Base-by-base conservation (phyloP, 2,888 invertebrate species). In the Ferdinandea cuprea region DNA sequence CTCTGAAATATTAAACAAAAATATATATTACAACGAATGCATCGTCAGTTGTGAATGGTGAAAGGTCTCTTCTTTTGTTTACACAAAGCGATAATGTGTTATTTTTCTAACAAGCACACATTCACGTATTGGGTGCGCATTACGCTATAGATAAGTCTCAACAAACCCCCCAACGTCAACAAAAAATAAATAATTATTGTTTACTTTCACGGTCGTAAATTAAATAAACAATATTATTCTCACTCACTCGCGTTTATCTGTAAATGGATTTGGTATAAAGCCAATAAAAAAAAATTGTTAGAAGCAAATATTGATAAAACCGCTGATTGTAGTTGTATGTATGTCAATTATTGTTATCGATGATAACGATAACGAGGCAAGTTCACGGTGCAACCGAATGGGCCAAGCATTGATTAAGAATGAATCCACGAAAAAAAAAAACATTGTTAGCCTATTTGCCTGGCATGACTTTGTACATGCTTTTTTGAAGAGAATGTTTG, bases 301-400 rank as follows among this genome's bases (percentile, higher is more conserved):
- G n/a, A n/a, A n/a, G n/a, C n/a, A n/a, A 35, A 46, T 52, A 58
- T 56, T 1, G 50, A 74, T 59, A 13, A 15, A 58, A 66, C 50
- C 30, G 56, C n/a, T 13, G 35, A 50, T 66, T 48, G 46, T 30
- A 28, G 28, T 28, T 28, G 37, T 40, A 40, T 1, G 19, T 19
- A 32, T 59, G 50, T 59, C 25, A 30, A 21, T 37, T 50, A 32
- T 58, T 25, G 19, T 25, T 50, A 44, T 44, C 66, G 42, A 74
- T 52, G 52, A 74, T 52, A 59, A 30, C 35, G 40, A 65, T 63
- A 35, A 17, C 25, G 25, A 13, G 25, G 21, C 30, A 48, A 40
- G 65, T 73, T 65, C 65, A 65, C 46, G 48, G 65, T 73, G 46
- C 46, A 48, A 8, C 4, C 13, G 54, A 37, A 8, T 44, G 13